Percentiles rank a stretch among this genome's conserved stretches.
These are phyloP conservation scores for Lerista edwardsae DNA, from an alignment of 2,797 vertebrate genomes.

Conservation along the genomic window DNA sequence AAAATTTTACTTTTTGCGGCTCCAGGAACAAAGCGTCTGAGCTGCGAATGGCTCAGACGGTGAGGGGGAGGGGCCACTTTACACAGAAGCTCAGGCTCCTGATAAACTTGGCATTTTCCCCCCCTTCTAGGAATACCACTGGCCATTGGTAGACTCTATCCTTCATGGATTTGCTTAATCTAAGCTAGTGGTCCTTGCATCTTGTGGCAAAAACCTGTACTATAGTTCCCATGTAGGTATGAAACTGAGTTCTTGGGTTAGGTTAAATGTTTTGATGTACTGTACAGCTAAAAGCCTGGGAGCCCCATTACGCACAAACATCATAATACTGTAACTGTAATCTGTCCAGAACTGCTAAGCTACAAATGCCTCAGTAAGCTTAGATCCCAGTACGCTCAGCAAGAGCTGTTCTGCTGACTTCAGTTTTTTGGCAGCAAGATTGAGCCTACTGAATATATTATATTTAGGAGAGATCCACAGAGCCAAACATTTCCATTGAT, in stretches of 20 bases:
- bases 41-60: no score
- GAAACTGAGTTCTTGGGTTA: background rate
- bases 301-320: background rate
- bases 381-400: background rate
- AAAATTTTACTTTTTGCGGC: no score
- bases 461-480: background rate
- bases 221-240: background rate
- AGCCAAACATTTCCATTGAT: background rate
- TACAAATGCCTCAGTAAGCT: background rate
- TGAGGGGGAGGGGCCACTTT: no score
- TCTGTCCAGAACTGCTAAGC: background rate
- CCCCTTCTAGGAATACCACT: no score
- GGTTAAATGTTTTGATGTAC: background rate
- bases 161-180: no score
- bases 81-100: no score
- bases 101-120: no score
- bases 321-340: background rate
- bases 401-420: background rate
- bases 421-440: fast-evolving
- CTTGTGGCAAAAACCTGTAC: no score
- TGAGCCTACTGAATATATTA: fast-evolving
- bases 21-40: no score
- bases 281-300: fast-evolving
- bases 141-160: no score
- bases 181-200: no score